Evolutionary conservation across 2,797 vertebrate species (phyloP).

Genomic region (Odontamblyopus lacepedii): DNA sequence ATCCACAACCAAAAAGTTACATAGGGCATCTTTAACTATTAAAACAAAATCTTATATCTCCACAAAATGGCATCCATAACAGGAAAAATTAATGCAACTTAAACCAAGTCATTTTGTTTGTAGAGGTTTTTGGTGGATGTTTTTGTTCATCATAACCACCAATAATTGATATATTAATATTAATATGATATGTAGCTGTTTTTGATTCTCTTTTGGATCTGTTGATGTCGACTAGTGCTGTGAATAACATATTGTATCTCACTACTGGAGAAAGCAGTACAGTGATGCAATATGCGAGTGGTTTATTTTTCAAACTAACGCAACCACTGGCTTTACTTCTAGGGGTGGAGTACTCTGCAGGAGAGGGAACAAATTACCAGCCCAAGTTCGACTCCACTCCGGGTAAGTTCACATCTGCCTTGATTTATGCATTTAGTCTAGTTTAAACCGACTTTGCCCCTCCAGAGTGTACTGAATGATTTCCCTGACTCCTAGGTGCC

Average conservation of each 20-base stretch:
- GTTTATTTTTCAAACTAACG: neutral
- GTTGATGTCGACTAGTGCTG: too few species aligned
- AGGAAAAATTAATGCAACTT: too few species aligned
- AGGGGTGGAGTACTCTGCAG: constrained; percentile 93
- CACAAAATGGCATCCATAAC: too few species aligned
- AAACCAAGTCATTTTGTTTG: too few species aligned
- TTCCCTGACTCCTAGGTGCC: constrained; percentile 79
- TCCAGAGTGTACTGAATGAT: constrained; percentile 17
- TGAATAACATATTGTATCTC: neutral
- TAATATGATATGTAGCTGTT: too few species aligned
- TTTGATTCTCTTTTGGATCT: too few species aligned
- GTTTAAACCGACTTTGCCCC: constrained; percentile 23
- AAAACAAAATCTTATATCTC: too few species aligned
- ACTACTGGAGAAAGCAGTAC: neutral
- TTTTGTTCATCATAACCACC: too few species aligned
- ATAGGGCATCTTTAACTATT: too few species aligned
- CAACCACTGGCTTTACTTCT: constrained; percentile 67
- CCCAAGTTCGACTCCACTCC: constrained; percentile 94
- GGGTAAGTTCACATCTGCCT: constrained; percentile 74
- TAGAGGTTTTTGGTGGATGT: too few species aligned
- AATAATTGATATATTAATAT: too few species aligned
- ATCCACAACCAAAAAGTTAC: too few species aligned
- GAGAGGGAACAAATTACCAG: constrained; percentile 91
- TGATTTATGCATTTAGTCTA: constrained; percentile 23
- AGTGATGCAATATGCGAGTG: neutral